These are phyloP conservation scores for Corynorhinus townsendii DNA, from an alignment of 2,113 vertebrate genomes.

Conservation along the genomic window DNA sequence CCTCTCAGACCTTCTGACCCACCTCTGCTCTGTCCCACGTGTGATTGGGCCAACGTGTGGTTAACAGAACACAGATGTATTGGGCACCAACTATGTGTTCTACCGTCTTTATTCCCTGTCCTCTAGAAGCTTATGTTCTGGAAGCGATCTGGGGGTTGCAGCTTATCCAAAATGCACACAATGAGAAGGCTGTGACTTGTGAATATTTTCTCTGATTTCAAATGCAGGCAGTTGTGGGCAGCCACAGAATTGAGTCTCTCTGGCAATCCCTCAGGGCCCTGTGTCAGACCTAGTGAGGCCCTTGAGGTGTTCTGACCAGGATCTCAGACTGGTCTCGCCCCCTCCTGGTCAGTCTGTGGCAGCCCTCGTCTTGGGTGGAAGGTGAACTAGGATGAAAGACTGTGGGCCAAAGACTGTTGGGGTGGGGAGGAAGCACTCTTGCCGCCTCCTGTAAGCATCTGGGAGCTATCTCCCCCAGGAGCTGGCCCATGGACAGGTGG, in stretches of 20 bases:
- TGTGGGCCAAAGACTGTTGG: not conserved
- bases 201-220: not conserved
- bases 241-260: not conserved
- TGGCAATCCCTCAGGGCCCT: not conserved
- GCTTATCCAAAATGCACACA: not conserved
- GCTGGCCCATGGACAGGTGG: fast-evolving
- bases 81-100: not conserved
- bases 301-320: not conserved
- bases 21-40: no score
- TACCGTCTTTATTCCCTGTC: not conserved
- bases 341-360: not conserved
- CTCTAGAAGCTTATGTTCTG: not conserved
- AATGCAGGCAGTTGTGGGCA: not conserved
- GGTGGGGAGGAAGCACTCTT: not conserved
- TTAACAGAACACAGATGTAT: not conserved
- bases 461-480: not conserved
- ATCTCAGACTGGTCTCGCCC: not conserved
- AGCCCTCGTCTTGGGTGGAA: not conserved
- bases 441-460: not conserved
- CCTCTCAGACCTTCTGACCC: not conserved
- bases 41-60: fast-evolving
- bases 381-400: not conserved
- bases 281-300: not conserved
- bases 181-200: not conserved
- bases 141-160: not conserved